Evolutionary conservation across 2,888 invertebrate genomes (phyloP), one percentile per base, ranked within the genome.

Genomic region (Muscina levida): DNA sequence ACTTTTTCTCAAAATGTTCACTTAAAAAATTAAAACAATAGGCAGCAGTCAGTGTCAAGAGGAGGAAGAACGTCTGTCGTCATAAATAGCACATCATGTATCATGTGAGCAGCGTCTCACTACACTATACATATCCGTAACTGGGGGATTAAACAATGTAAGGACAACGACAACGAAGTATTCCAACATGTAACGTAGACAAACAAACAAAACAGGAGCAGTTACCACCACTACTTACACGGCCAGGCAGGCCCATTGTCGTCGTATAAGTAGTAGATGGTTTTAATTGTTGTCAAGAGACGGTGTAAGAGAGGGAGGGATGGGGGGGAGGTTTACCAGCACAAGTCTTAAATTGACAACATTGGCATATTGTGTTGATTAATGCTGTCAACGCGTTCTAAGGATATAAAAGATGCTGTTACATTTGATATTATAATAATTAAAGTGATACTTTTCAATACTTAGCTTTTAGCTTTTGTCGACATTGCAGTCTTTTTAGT

Each of bases 11-110:
- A 53, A n/a, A 53, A 53, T 53, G 24, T 53, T 53, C 53, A 53
- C 53, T 53, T 53, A 53, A 53, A 53, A 53, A 53, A 53, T 53
- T 53, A 53, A 53, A 53, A 53, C 53, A 53, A 53, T 22, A 53
- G 53, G 13, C 53, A 10, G 24, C 24, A 4, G 24, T 13, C 10
- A n/a, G n/a, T 19, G 31, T 8, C 31, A 24, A 15, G 4, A n/a
- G 31, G 57, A 57, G 1, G n/a, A n/a, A 39, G 37, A 13, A 1
- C 19, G 59, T 84, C 85, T 86, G 85, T 84, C 84, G 85, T 88
- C 87, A 89, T 87, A 88, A 89, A 89, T 88, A 86, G 86, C 87
- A 87, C 86, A 85, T 86, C 88, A 87, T 88, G 88, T 89, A 89
- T 89, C 88, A 87, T 87, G 88, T 83, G 85, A 85, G 22, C 42